Base-by-base conservation (phyloP, 2,888 invertebrate species). In the Petrophora chlorosata region DNA sequence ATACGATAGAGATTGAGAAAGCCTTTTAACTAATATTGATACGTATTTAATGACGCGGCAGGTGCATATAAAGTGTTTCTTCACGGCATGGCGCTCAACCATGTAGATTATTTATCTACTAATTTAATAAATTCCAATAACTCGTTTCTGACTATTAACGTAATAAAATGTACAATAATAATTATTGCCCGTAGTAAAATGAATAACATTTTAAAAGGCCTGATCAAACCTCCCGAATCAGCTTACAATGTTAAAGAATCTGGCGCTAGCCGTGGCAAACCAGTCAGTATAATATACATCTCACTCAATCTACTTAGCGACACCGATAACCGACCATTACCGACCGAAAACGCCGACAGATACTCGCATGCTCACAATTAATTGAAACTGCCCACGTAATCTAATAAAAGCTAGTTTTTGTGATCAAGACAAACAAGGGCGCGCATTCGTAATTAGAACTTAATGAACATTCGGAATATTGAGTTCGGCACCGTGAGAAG, bases 381-480 rank as follows among this genome's bases (percentile, higher is more conserved):
- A 89, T 89, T 83, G 85, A 86, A 85, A 86, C 88, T 86, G 76
- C 87, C 90, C 86, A 88, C 86, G 82, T 90, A 87, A 90, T 90
- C 88, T 87, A 85, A 89, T 88, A 86, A 88, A 87, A 88, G 87
- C 85, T 82, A 87, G 87, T 88, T 88, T 83, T 82, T 74, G 78
- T 82, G 86, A 82, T 79, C 83, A 81, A 85, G 88, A 89, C 89
- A 87, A 89, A 89, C 88, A 88, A 87, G 88, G 80, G 86, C 86
- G 82, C 78, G 83, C 89, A 88, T 82, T 82, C 79, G 88, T 90
- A 89, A 89, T 90, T 88, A 88, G 88, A 85, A 85, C 81, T 82
- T 89, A 90, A 89, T 90, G 88, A 89, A 88, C 89, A 87, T 83
- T 80, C 74, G 63, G 79, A 78, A 86, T 86, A 88, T 87, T 81